Base-by-base conservation (phyloP, 2,888 invertebrate genomes). In the Hypselothyrea guttata region DNA sequence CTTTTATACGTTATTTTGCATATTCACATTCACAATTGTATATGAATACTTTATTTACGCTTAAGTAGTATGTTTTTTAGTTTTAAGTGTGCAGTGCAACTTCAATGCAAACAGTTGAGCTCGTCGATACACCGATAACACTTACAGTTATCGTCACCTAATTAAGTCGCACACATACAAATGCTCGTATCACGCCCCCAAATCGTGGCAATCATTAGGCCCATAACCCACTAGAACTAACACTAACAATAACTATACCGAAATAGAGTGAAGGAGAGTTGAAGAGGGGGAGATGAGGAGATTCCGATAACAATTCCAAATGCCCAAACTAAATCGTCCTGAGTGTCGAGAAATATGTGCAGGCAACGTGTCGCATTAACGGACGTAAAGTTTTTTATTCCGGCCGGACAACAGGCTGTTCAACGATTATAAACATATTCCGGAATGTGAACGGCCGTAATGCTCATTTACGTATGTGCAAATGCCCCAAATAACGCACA, bases 351-450 rank as follows among this genome's bases (percentile, higher is more conserved):
- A 84, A 66, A 82, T 78, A 78, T 84, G 82, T 61, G 56, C 44
- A 45, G 12, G 65, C 71, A 78, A 78, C 78, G 78, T 78, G 78
- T 82, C 68, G 82, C 84, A 79, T 75, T 75, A 73, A 59, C 16
- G 38, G 37, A 59, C 37, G 38, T 31, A 59, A 73, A 73, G 53
- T 73, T 64, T 46, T 27, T 33, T 15, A 7, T 42, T 28, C n/a
- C 2, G 13, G 35, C 34, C 34, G 72, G 60, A 59, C 74, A 77
- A 66, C 76, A 38, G 63, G 71, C 67, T 66, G 53, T 48, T 58
- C 59, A 72, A 68, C 68, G 84, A 85, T 81, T 83, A 76, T 79
- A 81, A 76, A 79, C 81, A 73, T 74, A 83, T 85, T 79, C 76
- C 27, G 27, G 33, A 28, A n/a, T 16, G 16, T 11, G 13, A 35